phyloP scores from a whole-genome alignment of 2,888 invertebrate species.

The Pantelozetes paolii region DNA sequence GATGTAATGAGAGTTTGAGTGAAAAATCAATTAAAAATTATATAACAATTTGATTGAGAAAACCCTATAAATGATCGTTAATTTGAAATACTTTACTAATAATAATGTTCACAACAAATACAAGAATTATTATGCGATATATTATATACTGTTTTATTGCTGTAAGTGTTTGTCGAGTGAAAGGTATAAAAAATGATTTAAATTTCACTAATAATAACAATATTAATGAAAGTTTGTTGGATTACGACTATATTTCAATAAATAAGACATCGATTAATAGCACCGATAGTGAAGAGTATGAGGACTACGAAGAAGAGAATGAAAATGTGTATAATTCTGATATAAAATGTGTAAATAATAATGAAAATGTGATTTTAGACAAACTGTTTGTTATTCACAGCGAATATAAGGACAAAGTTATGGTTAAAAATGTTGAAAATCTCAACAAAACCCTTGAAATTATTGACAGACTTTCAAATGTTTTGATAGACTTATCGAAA shows the following conservation, averaged over 20 bases:
- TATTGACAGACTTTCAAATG: background rate
- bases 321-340: background rate
- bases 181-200: conserved; percentile 1
- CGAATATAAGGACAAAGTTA: background rate
- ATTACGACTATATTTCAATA: background rate
- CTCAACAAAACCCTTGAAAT: conserved; percentile 14
- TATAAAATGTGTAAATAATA: background rate
- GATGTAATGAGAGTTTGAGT: too few species aligned
- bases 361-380: background rate
- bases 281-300: background rate
- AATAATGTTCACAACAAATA: background rate
- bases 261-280: background rate
- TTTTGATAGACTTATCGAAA: background rate
- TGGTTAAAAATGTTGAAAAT: conserved; percentile 16
- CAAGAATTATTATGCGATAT: background rate
- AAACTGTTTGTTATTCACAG: background rate
- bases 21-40: too few species aligned
- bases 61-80: conserved; percentile 1
- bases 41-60: too few species aligned
- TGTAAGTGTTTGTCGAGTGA: background rate
- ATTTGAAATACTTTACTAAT: background rate
- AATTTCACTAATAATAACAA: too few species aligned
- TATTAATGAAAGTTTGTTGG: too few species aligned
- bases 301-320: background rate
- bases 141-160: conserved; percentile 3